Conservation (phyloP, 2,888 invertebrate species). For the Aspidiotus destructor region DNA sequence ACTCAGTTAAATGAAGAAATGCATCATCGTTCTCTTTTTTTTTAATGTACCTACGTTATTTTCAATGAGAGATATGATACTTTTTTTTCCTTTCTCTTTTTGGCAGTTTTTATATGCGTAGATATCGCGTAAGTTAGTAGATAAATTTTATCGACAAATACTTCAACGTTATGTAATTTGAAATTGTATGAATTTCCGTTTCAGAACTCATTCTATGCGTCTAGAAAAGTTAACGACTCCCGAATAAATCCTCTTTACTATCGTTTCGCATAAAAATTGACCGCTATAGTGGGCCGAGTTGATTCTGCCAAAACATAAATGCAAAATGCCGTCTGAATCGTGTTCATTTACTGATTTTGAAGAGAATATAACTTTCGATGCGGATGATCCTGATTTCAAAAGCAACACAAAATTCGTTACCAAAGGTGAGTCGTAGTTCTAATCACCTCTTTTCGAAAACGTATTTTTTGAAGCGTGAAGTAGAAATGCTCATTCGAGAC, state of each 20-base stretch:
- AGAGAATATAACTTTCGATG: conserved; percentile 29
- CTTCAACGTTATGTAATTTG: neutral
- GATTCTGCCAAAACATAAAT: no score
- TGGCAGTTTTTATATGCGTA: no score
- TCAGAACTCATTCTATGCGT: neutral
- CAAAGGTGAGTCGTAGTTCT: no score
- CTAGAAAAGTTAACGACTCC: neutral
- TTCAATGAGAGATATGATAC: no score
- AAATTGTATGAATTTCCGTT: neutral
- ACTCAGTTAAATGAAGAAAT: no score
- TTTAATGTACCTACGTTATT: no score
- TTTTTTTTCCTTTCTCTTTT: no score
- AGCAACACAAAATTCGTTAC: neutral
- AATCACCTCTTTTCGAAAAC: no score
- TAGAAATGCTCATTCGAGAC: no score
- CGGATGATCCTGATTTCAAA: conserved; percentile 32
- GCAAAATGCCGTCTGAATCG: conserved; percentile 15
- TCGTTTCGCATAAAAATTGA: neutral
- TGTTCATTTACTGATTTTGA: conserved; percentile 36
- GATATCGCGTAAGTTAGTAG: neutral
- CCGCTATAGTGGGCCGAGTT: no score
- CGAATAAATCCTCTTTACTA: neutral
- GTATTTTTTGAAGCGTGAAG: no score
- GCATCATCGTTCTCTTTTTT: no score
- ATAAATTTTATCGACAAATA: neutral